phyloP scores from a whole-genome alignment of 2,113 vertebrate genomes.

The Cathartes aura region DNA sequence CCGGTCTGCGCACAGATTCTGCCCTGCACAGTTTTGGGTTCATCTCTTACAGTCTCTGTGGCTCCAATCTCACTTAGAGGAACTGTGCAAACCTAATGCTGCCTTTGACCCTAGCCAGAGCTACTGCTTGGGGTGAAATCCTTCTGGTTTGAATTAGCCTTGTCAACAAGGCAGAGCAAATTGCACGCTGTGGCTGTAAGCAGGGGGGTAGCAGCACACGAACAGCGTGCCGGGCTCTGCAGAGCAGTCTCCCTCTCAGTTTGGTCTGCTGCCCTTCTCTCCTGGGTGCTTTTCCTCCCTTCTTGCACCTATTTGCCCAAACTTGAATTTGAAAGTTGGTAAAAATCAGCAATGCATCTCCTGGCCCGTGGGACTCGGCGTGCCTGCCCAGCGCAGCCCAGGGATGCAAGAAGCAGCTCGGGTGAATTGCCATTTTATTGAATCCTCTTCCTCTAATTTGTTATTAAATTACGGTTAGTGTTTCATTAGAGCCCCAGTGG shows the following conservation, averaged over 20 bases:
- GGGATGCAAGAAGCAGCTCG: fast-evolving
- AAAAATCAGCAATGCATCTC: background rate
- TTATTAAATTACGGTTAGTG: background rate
- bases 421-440: background rate
- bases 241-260: background rate
- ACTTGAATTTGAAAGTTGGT: background rate
- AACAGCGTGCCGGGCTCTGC: background rate
- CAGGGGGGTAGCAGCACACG: fast-evolving
- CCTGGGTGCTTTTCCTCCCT: background rate
- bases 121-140: background rate
- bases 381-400: fast-evolving
- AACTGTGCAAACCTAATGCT: background rate
- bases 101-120: background rate
- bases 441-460: background rate
- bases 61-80: background rate
- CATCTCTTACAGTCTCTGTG: background rate
- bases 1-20: background rate
- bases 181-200: background rate
- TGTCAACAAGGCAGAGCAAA: background rate
- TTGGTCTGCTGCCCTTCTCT: background rate
- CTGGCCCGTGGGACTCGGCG: fast-evolving
- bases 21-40: background rate
- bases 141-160: background rate
- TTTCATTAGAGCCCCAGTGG: background rate
- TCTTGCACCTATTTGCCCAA: background rate